Evolutionary conservation across 2,888 invertebrate species (phyloP).

Genomic region (Eubasilissa splendida): DNA sequence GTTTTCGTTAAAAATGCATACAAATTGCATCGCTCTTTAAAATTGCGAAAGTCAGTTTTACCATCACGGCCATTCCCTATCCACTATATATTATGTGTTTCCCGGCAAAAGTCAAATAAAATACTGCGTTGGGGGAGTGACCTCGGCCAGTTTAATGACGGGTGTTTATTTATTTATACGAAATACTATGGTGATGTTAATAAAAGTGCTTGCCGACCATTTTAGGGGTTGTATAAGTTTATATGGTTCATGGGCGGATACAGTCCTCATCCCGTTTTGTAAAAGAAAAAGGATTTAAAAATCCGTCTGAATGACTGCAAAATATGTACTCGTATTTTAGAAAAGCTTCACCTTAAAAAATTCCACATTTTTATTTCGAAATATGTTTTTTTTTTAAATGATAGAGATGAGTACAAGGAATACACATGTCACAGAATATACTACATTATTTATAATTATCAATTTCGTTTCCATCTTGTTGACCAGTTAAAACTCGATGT

Average conservation of each 20-base stretch:
- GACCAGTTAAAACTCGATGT: too few relatives aligned
- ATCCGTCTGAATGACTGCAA: too few relatives aligned
- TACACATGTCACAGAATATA: too few relatives aligned
- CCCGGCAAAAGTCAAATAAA: not conserved
- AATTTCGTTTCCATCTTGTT: too few relatives aligned
- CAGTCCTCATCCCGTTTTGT: not conserved
- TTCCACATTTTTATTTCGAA: too few relatives aligned
- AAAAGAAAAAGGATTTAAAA: not conserved
- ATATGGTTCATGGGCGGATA: constrained; percentile 10
- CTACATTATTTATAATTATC: too few relatives aligned
- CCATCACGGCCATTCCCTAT: not conserved
- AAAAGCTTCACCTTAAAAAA: too few relatives aligned
- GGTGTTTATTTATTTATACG: constrained; percentile 54
- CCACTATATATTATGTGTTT: not conserved
- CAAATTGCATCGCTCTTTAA: constrained; percentile 5
- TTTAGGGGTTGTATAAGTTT: constrained; percentile 25
- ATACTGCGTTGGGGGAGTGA: constrained; percentile 43
- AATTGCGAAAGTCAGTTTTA: not conserved
- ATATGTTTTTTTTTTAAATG: too few relatives aligned
- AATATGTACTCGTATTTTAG: too few relatives aligned
- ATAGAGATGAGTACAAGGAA: too few relatives aligned
- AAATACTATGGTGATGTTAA: constrained; percentile 45
- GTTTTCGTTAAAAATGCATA: constrained; percentile 44
- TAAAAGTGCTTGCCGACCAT: constrained; percentile 36
- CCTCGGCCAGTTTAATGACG: constrained; percentile 48